A percentile compares a stretch with the other conserved stretches of the same genome.
These are phyloP conservation scores for Zaprionus camerounensis DNA, from an alignment of 1,140 invertebrate species.

Conservation along the genomic window DNA sequence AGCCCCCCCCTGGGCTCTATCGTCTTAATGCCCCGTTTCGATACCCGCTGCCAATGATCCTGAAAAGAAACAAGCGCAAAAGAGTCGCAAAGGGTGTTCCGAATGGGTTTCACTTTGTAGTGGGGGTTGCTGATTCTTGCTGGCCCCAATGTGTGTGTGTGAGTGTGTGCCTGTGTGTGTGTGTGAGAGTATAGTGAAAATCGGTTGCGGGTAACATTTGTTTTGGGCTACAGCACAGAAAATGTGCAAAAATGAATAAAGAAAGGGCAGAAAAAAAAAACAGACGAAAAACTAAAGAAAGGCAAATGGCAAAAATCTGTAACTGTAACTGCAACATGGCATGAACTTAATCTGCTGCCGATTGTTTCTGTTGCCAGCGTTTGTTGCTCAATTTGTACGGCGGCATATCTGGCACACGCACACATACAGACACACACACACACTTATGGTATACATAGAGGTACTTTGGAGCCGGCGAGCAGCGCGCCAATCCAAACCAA, in stretches of 20 bases:
- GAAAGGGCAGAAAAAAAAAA: conserved; percentile 14
- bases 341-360: conserved; percentile 81
- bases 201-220: conserved; percentile 78
- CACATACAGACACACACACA: not conserved
- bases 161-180: conserved; percentile 9
- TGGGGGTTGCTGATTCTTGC: conserved; percentile 11
- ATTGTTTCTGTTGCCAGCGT: conserved; percentile 59
- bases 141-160: not conserved
- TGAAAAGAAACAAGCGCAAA: conserved; percentile 69
- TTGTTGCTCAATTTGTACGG: conserved; percentile 75
- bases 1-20: too few relatives aligned
- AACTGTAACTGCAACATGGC: conserved; percentile 81
- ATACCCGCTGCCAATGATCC: conserved; percentile 74
- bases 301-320: conserved; percentile 64
- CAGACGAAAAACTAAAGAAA: conserved; percentile 27
- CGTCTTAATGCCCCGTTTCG: conserved; percentile 32
- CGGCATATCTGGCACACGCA: not conserved
- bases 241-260: conserved; percentile 76
- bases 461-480: conserved; percentile 30
- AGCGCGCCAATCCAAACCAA: conserved; percentile 55
- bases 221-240: conserved; percentile 73
- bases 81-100: conserved; percentile 69
- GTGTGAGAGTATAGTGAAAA: conserved; percentile 55
- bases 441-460: conserved; percentile 10
- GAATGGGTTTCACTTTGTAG: conserved; percentile 59